These are phyloP conservation scores for Heliconius sara DNA, from an alignment of 2,888 invertebrate genomes.

Conservation along the genomic window DNA sequence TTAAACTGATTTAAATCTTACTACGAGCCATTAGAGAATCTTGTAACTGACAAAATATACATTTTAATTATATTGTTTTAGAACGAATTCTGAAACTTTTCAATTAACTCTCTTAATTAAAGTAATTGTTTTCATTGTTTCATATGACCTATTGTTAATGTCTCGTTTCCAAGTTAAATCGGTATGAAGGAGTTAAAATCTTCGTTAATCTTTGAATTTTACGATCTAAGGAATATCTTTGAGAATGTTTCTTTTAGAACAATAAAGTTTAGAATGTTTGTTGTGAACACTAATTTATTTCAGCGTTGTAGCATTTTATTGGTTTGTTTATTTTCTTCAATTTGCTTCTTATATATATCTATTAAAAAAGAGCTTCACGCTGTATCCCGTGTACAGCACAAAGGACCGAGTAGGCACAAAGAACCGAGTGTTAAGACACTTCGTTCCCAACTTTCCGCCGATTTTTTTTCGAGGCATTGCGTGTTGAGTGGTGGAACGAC, in stretches of 20 bases:
- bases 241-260: constrained; percentile 53
- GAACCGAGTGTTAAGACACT: background rate
- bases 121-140: constrained; percentile 36
- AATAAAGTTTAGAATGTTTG: constrained; percentile 48
- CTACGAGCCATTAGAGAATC: constrained; percentile 5
- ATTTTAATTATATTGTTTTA: constrained; percentile 23
- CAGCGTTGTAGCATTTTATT: background rate
- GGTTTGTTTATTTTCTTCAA: background rate
- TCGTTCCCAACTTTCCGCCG: no score
- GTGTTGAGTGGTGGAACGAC: background rate
- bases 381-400: no score
- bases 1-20: constrained; percentile 14
- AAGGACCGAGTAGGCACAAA: no score
- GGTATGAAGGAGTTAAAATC: constrained; percentile 47
- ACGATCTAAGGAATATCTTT: constrained; percentile 48
- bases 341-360: no score
- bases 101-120: constrained; percentile 33
- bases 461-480: no score
- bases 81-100: constrained; percentile 13
- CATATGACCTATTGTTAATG: constrained; percentile 38
- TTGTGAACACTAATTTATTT: constrained; percentile 4
- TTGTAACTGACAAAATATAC: constrained; percentile 22
- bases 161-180: constrained; percentile 43
- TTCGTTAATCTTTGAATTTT: constrained; percentile 53
- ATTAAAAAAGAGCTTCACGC: no score